These are phyloP conservation scores for Babyrousa celebensis DNA, from an alignment of 2,797 vertebrate genomes.

Conservation along the genomic window DNA sequence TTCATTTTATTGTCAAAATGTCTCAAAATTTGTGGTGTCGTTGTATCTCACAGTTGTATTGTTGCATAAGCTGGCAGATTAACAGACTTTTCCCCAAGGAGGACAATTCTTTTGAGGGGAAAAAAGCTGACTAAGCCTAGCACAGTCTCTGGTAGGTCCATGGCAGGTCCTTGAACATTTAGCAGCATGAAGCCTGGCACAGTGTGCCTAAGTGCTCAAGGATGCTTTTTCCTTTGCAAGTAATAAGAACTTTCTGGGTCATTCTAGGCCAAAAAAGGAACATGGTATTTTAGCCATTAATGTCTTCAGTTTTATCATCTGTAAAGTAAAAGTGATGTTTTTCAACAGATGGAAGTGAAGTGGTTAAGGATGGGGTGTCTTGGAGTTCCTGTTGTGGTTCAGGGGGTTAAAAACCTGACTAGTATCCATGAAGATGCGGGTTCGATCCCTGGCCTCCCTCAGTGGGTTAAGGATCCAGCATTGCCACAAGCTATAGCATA, in stretches of 20 bases:
- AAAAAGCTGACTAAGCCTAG: neutral
- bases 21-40: conserved; percentile 26
- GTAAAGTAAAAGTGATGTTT: neutral
- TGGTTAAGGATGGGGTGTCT: neutral
- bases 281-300: neutral
- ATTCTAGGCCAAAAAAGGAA: neutral
- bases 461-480: too few relatives aligned
- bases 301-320: conserved; percentile 33
- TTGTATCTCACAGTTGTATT: neutral
- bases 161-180: neutral
- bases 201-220: neutral
- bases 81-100: neutral
- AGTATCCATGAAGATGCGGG: too few relatives aligned
- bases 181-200: neutral
- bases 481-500: too few relatives aligned
- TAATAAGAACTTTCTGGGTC: neutral
- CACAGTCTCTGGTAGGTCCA: neutral
- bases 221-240: neutral
- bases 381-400: too few relatives aligned
- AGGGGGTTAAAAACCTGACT: too few relatives aligned
- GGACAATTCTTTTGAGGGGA: neutral
- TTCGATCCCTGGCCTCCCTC: too few relatives aligned
- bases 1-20: neutral
- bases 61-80: conserved; percentile 28
- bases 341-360: neutral